Conservation (phyloP, 2,888 invertebrate species). For the Ichneumon xanthorius region DNA sequence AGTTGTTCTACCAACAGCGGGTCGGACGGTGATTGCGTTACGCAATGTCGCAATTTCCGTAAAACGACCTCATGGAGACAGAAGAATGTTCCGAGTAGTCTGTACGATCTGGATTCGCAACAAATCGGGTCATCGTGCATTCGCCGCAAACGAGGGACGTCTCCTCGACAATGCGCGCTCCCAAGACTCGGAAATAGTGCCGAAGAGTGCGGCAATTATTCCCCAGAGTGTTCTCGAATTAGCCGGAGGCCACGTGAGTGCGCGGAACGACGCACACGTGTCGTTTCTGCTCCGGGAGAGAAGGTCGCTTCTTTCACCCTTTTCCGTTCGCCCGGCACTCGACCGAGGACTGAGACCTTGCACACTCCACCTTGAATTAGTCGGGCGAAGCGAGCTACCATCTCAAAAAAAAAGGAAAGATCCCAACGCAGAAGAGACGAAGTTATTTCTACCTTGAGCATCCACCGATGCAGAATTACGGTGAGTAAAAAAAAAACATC, state of each 20-base stretch:
- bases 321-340: conserved; percentile 8
- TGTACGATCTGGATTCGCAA: conserved; percentile 4
- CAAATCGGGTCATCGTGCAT: conserved; percentile 29
- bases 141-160: conserved; percentile 25
- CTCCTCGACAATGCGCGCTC: neutral
- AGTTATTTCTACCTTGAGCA: neutral
- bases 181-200: conserved; percentile 47
- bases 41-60: neutral
- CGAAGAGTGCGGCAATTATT: conserved; percentile 46
- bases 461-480: neutral
- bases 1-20: neutral
- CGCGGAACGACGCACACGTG: conserved; percentile 19
- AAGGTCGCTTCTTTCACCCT: conserved; percentile 41
- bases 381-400: neutral
- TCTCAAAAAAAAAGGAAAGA: neutral
- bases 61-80: neutral
- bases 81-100: conserved; percentile 20
- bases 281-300: neutral
- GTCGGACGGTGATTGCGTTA: neutral
- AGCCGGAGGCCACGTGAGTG: conserved; percentile 31
- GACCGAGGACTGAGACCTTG: conserved; percentile 39
- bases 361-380: conserved; percentile 35
- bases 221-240: conserved; percentile 54
- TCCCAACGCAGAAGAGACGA: neutral
- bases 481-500: neutral